phyloP scores from a whole-genome alignment of 2,888 invertebrate species.

The Tetragnatha montana region DNA sequence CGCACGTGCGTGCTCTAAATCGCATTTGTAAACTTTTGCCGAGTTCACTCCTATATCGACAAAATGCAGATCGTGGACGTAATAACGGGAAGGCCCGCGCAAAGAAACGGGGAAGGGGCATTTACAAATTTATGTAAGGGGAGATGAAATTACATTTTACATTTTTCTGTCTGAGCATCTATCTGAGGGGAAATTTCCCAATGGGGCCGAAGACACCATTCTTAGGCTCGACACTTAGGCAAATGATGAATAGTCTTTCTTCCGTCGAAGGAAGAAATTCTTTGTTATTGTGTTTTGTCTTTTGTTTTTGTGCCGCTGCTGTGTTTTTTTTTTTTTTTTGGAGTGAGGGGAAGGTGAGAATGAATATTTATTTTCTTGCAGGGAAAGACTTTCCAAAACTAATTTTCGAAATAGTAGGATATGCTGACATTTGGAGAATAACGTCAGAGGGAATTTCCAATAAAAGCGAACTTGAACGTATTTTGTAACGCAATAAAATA shows the following conservation, averaged over 20 bases:
- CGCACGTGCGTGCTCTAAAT: not conserved
- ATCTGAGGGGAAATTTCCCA: conserved; percentile 16
- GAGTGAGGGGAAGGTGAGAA: not conserved
- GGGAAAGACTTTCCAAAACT: not conserved
- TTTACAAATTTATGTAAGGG: conserved; percentile 56
- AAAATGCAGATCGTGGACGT: conserved; percentile 31
- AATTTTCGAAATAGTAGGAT: too few species aligned
- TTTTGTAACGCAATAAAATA: too few species aligned
- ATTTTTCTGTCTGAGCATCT: conserved; percentile 6
- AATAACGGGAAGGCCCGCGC: conserved; percentile 12
- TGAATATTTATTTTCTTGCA: not conserved
- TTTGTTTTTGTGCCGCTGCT: conserved; percentile 2
- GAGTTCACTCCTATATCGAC: conserved; percentile 12
- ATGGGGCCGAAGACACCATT: not conserved
- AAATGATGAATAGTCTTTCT: conserved; percentile 59
- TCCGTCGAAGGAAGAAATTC: conserved; percentile 16
- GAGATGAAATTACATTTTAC: conserved; percentile 57
- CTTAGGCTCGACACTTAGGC: conserved; percentile 24
- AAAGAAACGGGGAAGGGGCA: not conserved
- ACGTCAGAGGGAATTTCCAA: too few species aligned
- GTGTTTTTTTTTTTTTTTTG: not conserved
- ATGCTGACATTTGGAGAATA: too few species aligned
- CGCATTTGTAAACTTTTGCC: not conserved
- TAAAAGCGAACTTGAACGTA: too few species aligned
- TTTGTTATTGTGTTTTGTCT: conserved; percentile 20